Evolutionary conservation across 2,113 vertebrate genomes (phyloP).

Genomic region (Ranitomeya imitator): DNA sequence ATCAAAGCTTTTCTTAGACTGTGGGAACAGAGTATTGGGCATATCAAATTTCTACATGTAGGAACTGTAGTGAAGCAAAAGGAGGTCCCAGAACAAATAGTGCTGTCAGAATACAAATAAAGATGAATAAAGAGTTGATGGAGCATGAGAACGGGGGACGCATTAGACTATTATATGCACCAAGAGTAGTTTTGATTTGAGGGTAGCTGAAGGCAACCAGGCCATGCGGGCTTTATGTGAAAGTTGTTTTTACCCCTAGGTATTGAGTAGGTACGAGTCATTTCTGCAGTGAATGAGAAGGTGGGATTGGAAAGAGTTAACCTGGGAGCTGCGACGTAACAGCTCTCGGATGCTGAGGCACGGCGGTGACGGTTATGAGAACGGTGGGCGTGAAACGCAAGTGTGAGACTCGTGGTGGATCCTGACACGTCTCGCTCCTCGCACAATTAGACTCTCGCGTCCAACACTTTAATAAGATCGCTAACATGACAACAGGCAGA

Average conservation of each 20-base stretch:
- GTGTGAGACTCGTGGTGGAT: constrained; percentile 16
- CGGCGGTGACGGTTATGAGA: neutral
- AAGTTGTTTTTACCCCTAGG: neutral
- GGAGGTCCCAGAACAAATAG: no score
- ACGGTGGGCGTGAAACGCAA: constrained; percentile 9
- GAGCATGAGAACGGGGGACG: no score
- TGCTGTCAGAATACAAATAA: no score
- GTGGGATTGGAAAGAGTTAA: neutral
- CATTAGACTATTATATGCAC: no score
- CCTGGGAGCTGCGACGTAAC: neutral
- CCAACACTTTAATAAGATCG: constrained; percentile 28
- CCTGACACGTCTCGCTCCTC: neutral
- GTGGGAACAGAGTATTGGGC: no score
- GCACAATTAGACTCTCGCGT: constrained; percentile 29
- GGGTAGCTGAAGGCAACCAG: no score
- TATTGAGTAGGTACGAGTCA: neutral
- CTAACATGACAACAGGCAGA: neutral
- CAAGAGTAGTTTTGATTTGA: no score
- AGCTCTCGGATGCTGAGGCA: neutral
- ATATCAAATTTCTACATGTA: no score
- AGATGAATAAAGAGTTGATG: no score
- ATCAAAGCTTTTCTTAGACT: no score
- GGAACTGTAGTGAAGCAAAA: no score
- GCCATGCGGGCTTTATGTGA: no score
- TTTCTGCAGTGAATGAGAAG: neutral